Percentiles rank a stretch among this genome's conserved stretches.
Evolutionary conservation across 2,113 vertebrate genomes (phyloP).

Genomic region (Thunnus thynnus): DNA sequence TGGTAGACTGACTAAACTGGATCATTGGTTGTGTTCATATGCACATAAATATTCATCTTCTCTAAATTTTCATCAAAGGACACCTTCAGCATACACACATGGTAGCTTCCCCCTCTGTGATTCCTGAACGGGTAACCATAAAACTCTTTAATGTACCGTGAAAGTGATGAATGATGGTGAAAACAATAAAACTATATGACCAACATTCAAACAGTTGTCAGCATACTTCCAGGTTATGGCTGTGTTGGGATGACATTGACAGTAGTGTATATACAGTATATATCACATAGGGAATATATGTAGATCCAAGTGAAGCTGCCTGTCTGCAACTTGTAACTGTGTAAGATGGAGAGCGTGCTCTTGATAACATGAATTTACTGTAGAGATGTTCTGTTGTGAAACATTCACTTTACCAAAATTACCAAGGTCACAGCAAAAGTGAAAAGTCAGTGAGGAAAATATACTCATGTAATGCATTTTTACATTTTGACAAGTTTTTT

Average conservation of each 20-base stretch:
- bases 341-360: not conserved
- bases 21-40: not conserved
- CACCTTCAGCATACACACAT: not conserved
- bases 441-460: too few species aligned
- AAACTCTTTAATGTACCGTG: slow-evolving; percentile 47
- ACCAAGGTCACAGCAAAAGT: too few species aligned
- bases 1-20: not conserved
- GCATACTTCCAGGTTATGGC: slow-evolving; percentile 13
- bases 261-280: not conserved
- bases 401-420: slow-evolving; percentile 2
- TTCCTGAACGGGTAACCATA: slow-evolving; percentile 26
- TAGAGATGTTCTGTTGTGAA: not conserved
- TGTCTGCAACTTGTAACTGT: not conserved
- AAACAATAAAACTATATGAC: slow-evolving; percentile 37
- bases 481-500: too few species aligned
- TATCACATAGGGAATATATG: slow-evolving; percentile 10
- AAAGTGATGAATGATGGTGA: slow-evolving; percentile 34
- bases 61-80: not conserved
- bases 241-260: slow-evolving; percentile 36
- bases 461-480: too few species aligned
- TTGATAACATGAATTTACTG: slow-evolving; percentile 8
- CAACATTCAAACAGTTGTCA: slow-evolving; percentile 30
- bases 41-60: not conserved
- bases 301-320: not conserved
- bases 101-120: slow-evolving; percentile 5